These are phyloP conservation scores for Falco berigora DNA, from an alignment of 2,797 vertebrate species.

Conservation along the genomic window DNA sequence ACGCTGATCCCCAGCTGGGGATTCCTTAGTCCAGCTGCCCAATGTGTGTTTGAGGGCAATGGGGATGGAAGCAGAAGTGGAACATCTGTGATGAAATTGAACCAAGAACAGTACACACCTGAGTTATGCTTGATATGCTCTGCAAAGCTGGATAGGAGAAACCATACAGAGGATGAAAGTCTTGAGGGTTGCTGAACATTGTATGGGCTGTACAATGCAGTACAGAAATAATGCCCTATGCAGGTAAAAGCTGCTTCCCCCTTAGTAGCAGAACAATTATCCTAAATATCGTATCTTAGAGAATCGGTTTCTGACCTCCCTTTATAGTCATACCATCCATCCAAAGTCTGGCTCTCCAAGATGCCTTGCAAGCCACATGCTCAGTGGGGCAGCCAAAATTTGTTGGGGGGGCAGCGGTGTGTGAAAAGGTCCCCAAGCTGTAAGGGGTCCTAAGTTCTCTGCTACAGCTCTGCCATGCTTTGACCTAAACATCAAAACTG, in stretches of 20 bases:
- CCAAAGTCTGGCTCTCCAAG: background rate
- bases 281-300: background rate
- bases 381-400: background rate
- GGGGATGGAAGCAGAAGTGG: background rate
- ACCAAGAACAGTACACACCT: background rate
- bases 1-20: accelerated
- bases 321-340: background rate
- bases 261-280: background rate
- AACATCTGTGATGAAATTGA: background rate
- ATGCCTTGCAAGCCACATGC: background rate
- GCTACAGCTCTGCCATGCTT: background rate
- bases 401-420: background rate
- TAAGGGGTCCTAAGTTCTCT: background rate
- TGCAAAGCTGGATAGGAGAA: background rate
- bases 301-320: background rate
- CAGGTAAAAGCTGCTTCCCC: background rate
- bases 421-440: accelerated
- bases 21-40: accelerated
- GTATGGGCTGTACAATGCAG: background rate
- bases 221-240: background rate
- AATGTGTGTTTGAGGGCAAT: background rate
- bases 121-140: background rate
- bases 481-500: background rate
- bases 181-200: background rate
- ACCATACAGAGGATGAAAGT: background rate